Conservation (phyloP, 2,888 invertebrate species). For the Erebia palarica region DNA sequence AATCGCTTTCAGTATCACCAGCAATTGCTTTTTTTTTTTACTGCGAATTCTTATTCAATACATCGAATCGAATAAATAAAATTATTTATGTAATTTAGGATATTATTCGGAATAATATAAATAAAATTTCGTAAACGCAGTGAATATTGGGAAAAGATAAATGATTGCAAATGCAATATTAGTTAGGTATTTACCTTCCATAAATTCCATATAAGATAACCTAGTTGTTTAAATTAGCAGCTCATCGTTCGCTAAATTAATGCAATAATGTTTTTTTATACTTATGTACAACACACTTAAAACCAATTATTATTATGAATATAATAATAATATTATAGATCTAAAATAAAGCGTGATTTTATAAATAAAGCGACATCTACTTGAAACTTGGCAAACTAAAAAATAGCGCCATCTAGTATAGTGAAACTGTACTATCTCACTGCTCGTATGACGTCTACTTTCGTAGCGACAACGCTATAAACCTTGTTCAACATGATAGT, state of each 20-base stretch:
- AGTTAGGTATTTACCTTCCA: slow-evolving; percentile 5
- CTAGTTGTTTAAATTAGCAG: background rate
- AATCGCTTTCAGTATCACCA: background rate
- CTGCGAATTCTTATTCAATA: too few relatives aligned
- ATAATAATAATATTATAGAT: background rate
- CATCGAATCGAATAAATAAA: too few relatives aligned
- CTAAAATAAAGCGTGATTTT: slow-evolving; percentile 9
- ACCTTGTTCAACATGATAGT: background rate
- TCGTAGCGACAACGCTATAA: background rate
- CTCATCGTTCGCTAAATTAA: background rate
- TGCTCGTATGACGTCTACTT: background rate
- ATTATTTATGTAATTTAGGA: too few relatives aligned
- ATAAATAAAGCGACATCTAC: slow-evolving; percentile 13
- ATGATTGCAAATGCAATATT: background rate
- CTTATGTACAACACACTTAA: too few relatives aligned
- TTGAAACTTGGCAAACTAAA: background rate
- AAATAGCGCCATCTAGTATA: slow-evolving; percentile 13
- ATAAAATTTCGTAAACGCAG: too few relatives aligned
- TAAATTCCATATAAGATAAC: slow-evolving; percentile 13
- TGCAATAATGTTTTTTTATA: too few relatives aligned
- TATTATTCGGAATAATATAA: too few relatives aligned
- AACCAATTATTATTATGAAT: background rate
- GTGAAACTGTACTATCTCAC: background rate
- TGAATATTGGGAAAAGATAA: background rate
- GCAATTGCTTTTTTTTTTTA: too few relatives aligned